These are phyloP conservation scores for Myiothlypis coronata DNA, from an alignment of 2,797 vertebrate species.

Conservation along the genomic window DNA sequence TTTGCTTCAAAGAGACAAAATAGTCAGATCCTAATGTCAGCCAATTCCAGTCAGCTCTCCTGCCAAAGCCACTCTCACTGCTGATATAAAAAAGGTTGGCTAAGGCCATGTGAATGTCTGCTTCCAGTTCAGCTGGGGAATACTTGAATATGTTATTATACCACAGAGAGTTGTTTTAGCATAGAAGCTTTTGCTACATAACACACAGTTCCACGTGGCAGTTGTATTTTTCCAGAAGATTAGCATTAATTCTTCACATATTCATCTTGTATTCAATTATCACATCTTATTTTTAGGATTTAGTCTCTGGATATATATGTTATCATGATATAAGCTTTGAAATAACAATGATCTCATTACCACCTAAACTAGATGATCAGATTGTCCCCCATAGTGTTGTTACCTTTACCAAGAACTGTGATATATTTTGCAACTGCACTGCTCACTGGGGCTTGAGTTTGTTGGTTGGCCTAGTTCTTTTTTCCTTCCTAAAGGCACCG, in stretches of 20 bases:
- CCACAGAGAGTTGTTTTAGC: background rate
- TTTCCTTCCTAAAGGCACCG: background rate
- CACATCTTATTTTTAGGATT: background rate
- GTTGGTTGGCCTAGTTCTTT: background rate
- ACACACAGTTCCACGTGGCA: background rate
- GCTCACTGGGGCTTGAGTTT: background rate
- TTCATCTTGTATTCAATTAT: background rate
- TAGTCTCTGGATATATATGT: background rate
- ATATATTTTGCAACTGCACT: background rate
- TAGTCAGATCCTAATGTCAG: background rate
- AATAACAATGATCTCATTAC: background rate
- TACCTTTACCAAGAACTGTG: background rate
- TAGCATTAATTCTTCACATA: background rate
- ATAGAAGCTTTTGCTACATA: background rate
- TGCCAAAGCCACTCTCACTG: background rate
- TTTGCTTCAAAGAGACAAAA: background rate
- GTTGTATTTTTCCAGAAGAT: constrained; percentile 1
- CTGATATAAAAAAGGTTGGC: background rate
- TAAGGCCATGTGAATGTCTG: background rate
- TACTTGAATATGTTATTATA: background rate
- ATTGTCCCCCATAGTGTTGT: background rate
- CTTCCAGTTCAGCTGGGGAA: background rate
- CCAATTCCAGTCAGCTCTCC: background rate
- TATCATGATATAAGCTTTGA: background rate
- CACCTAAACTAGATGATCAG: background rate